phyloP scores from a whole-genome alignment of 2,797 vertebrate genomes.

The Rhinogobio ventralis region DNA sequence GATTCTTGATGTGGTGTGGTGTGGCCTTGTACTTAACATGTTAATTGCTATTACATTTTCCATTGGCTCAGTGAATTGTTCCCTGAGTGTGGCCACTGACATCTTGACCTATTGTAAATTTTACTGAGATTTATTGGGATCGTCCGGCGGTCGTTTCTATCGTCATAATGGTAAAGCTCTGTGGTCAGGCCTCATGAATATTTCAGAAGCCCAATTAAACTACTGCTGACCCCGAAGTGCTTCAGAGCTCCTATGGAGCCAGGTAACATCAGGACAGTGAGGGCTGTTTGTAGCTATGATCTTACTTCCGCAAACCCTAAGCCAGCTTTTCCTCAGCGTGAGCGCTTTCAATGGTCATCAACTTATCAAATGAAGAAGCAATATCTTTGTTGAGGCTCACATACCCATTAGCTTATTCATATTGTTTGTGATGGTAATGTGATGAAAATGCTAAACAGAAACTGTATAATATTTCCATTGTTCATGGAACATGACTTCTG shows the following conservation, averaged over 20 bases:
- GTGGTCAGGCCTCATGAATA: slow-evolving; percentile 60
- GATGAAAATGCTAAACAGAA: slow-evolving; percentile 58
- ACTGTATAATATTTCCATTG: slow-evolving; percentile 46
- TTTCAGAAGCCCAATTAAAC: slow-evolving; percentile 66
- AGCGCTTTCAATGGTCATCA: slow-evolving; percentile 35
- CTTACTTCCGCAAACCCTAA: slow-evolving; percentile 19
- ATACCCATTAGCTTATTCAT: slow-evolving; percentile 42
- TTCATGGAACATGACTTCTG: slow-evolving; percentile 53
- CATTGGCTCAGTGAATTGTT: slow-evolving; percentile 62
- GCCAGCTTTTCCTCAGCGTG: not conserved
- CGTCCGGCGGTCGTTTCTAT: slow-evolving; percentile 44
- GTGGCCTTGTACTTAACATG: slow-evolving; percentile 58
- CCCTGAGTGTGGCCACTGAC: slow-evolving; percentile 58
- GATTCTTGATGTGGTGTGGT: slow-evolving; percentile 23
- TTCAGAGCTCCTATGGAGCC: slow-evolving; percentile 16
- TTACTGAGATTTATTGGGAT: slow-evolving; percentile 63
- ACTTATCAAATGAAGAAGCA: slow-evolving; percentile 23
- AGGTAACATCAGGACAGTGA: slow-evolving; percentile 39
- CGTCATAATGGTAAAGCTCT: slow-evolving; percentile 50
- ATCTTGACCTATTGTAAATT: slow-evolving; percentile 63
- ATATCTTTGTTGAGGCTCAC: slow-evolving; percentile 42
- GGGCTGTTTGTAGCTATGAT: slow-evolving; percentile 29
- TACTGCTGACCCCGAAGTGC: slow-evolving; percentile 50
- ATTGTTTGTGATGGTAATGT: slow-evolving; percentile 51
- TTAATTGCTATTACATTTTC: slow-evolving; percentile 64